Base-by-base conservation (phyloP, 2,888 invertebrate species). In the Mycogona germanica region DNA sequence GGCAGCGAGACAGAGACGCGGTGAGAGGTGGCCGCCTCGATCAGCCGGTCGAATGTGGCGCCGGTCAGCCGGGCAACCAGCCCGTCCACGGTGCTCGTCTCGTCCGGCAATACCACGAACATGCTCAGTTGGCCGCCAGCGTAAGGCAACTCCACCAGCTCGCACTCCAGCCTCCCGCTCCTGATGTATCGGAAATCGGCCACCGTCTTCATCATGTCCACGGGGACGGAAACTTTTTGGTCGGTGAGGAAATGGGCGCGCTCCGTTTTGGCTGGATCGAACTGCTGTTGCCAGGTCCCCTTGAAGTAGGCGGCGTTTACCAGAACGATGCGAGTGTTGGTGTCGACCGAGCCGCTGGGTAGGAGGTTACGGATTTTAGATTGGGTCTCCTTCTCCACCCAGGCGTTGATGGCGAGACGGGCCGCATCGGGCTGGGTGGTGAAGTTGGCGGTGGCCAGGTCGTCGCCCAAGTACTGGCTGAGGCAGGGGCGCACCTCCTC, bases 341-440 rank as follows among this genome's bases (percentile, higher is more conserved):
- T 37, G 2, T 57, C n/a, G n/a, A 72, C 60, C 4, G 62, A 58
- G 17, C 75, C 75, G 1, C 77, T 19, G 1, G 74, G 66, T 46
- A 96, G 69, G 2, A 96, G 73, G 62, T 89, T 75, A 61, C 80
- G 79, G 53, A 96, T 93, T 67, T 82, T 87, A 7, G 82, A 70
- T 51, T 85, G 80, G 0, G 96, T 96, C 64, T 85, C 77, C 3
- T 76, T 67, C 64, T 81, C 80, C 40, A 88, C 87, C 87, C 91
- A 92, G 32, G 68, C 62, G 65, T 96, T 96, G 46, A 96, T 89
- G 0, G 66, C 68, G 5, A 70, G 63, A 12, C 71, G 65, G 1
- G 71, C 61, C 0, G 17, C 75, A 19, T 65, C 68, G 1, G 61
- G 63, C 1, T 74, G 67, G 26, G 77, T 60, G 0, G 53, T 61